phyloP scores from a whole-genome alignment of 2,888 invertebrate genomes.

The Sipha maydis region DNA sequence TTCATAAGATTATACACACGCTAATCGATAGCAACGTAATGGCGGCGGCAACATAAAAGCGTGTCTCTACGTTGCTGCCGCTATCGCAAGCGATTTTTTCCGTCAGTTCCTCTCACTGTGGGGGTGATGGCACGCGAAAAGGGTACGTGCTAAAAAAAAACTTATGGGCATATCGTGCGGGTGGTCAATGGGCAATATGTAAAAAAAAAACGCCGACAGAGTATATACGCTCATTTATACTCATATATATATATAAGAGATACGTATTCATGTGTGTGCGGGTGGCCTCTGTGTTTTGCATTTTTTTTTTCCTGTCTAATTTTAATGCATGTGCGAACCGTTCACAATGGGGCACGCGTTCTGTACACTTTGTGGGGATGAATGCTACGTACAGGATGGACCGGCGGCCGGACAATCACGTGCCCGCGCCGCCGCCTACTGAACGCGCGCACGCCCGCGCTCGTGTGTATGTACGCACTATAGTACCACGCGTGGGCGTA shows the following conservation, averaged over 20 bases:
- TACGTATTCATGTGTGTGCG: neutral
- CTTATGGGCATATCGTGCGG: neutral
- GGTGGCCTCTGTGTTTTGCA: constrained; percentile 8
- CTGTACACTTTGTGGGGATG: constrained; percentile 7
- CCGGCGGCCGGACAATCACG: constrained; percentile 51
- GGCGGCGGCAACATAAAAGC: neutral
- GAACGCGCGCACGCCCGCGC: neutral
- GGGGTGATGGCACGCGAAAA: neutral
- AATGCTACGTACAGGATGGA: constrained; percentile 46
- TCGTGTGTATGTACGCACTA: neutral
- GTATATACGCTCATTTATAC: neutral
- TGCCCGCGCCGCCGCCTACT: constrained; percentile 42
- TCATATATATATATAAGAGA: neutral
- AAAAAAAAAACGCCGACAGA: neutral
- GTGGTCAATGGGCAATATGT: neutral
- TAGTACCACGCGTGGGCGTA: neutral
- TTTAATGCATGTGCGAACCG: constrained; percentile 1
- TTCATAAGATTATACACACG: neutral
- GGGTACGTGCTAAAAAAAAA: neutral
- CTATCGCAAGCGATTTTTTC: neutral
- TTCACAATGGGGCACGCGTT: constrained; percentile 56
- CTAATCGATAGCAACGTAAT: constrained; percentile 35
- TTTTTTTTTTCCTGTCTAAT: constrained; percentile 21
- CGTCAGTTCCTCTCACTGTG: neutral
- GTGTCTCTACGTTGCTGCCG: neutral